Evolutionary conservation across 2,797 vertebrate genomes (phyloP), one percentile per base, ranked within the genome.

Genomic region (Alfaro cultratus): DNA sequence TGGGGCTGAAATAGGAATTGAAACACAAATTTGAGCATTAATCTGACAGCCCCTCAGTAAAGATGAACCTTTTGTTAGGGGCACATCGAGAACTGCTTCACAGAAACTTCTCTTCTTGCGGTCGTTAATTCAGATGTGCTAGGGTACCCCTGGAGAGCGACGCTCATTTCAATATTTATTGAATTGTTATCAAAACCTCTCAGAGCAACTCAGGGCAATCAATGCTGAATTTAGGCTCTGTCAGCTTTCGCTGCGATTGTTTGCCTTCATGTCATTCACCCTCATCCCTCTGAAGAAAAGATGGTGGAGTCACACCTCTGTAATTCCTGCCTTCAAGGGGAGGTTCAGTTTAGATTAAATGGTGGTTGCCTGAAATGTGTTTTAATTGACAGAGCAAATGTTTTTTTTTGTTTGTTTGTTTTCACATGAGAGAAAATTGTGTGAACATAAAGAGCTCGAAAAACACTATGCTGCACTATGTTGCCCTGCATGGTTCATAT

Each of bases 141-240:
- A 5, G 79, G 79, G 77, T 73, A 75, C 86, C 92, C 88, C 86
- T 78, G 10, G 90, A 91, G 89, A 87, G 81, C 68, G 26, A 9
- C 47, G 80, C 94, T 95, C 88, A 94, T 95, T 94, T 94, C 89
- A 94, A 93, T 95, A 91, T 95, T 94, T 94, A 95, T 94, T 94
- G 93, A 95, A 94, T 93, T 91, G 89, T 94, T 93, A 94, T 95
- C 94, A 94, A 94, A 94, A 88, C 89, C 87, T 88, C 93, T 94
- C 91, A 85, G 89, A 92, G 93, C 83, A 80, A 91, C 90, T 91
- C 81, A 4, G 34, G 15, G 90, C 90, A 93, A 93, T 95, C 93
- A 93, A 92, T 94, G 91, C 64, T 85, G 86, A 82, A 89, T 91
- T 91, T 92, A 91, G 91, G 81, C 85, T 85, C 76, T 2, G 80